A percentile compares a stretch with the other conserved stretches of the same genome.
Conservation (phyloP, 30 jellyfish, hydroid and myxozoan genomes). For the Nemopilema nomurai region DNA sequence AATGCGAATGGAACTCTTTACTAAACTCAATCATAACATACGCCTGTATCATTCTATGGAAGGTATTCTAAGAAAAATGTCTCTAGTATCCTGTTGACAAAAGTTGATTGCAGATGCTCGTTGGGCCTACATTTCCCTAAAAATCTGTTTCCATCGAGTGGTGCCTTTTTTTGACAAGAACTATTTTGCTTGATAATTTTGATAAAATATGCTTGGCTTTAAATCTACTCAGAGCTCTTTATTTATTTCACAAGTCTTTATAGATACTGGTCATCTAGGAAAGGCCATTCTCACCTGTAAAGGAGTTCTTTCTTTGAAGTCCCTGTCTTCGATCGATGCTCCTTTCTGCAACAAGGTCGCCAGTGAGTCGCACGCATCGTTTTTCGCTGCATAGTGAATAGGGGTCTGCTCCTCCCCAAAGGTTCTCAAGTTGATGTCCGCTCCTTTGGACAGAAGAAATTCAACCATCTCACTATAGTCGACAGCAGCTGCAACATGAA, state of each 20-base stretch:
- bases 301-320: conserved; percentile 95
- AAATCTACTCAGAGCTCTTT: no score
- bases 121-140: no score
- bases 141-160: no score
- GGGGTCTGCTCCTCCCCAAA: conserved; percentile 91
- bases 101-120: no score
- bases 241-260: no score
- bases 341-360: conserved; percentile 67
- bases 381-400: conserved; percentile 94
- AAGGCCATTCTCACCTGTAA: conserved; percentile 69
- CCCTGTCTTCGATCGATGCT: conserved; percentile 79
- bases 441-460: conserved; percentile 72
- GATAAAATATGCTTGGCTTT: no score
- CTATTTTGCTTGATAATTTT: no score
- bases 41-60: no score
- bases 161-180: no score
- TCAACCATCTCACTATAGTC: conserved; percentile 93
- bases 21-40: no score
- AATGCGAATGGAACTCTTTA: background rate
- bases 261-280: background rate
- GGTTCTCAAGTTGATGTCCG: conserved; percentile 78
- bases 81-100: no score
- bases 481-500: conserved; percentile 98
- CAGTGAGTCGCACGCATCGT: conserved; percentile 86
- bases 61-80: no score